A percentile compares a stretch with the other conserved stretches of the same genome.
phyloP scores from a whole-genome alignment of 2,888 invertebrate genomes.

The Eledona agricola region DNA sequence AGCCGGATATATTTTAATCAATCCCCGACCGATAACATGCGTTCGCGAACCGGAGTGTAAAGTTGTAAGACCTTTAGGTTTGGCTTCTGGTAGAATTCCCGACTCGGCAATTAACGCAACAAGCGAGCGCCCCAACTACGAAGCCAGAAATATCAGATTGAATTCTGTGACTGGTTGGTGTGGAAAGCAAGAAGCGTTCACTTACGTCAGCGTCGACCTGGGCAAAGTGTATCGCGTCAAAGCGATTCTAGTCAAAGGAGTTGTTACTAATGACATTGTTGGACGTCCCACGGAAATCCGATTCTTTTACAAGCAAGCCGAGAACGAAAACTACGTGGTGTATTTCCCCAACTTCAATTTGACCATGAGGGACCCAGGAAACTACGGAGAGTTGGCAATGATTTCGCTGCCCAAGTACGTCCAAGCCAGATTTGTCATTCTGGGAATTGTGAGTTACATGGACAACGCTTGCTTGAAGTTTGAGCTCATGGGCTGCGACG shows the following conservation, averaged over 20 bases:
- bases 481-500: slow-evolving; percentile 95
- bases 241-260: slow-evolving; percentile 92
- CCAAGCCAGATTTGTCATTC: slow-evolving; percentile 90
- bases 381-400: slow-evolving; percentile 96
- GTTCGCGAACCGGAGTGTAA: slow-evolving; percentile 93
- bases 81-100: slow-evolving; percentile 91
- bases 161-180: slow-evolving; percentile 97
- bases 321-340: slow-evolving; percentile 93
- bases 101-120: slow-evolving; percentile 96
- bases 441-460: slow-evolving; percentile 95
- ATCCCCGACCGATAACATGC: slow-evolving; percentile 89
- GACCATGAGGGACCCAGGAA: slow-evolving; percentile 94
- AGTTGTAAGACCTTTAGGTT: slow-evolving; percentile 88
- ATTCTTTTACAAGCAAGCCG: slow-evolving; percentile 96
- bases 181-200: slow-evolving; percentile 96
- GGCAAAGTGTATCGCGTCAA: slow-evolving; percentile 93
- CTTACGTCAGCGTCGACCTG: slow-evolving; percentile 94
- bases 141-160: slow-evolving; percentile 86
- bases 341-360: slow-evolving; percentile 97
- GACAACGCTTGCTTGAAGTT: slow-evolving; percentile 96
- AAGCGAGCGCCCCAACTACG: slow-evolving; percentile 90
- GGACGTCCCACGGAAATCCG: slow-evolving; percentile 96
- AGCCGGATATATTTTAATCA: slow-evolving; percentile 92
- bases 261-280: slow-evolving; percentile 93
- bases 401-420: slow-evolving; percentile 94